Evolutionary conservation across 2,113 vertebrate species (phyloP).

Genomic region (Uria aalge): DNA sequence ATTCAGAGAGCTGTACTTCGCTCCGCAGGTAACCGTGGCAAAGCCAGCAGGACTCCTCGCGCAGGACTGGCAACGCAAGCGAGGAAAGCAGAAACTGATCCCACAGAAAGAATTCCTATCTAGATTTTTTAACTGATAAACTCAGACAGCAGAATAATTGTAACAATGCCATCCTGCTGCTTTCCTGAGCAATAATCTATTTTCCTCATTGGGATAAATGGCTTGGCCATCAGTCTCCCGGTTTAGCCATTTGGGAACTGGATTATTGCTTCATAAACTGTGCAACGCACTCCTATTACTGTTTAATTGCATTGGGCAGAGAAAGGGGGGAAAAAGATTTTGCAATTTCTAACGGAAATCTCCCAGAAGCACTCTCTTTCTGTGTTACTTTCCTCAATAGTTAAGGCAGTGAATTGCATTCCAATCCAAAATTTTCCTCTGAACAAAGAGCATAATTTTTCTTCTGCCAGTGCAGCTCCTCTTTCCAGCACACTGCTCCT

Average conservation of each 20-base stretch:
- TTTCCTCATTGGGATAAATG: slow-evolving; percentile 71
- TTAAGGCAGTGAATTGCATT: slow-evolving; percentile 8
- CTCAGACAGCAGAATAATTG: slow-evolving; percentile 43
- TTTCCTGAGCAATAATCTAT: slow-evolving; percentile 63
- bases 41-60: background rate
- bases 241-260: slow-evolving; percentile 67
- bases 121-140: slow-evolving; percentile 48
- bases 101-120: slow-evolving; percentile 3
- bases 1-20: background rate
- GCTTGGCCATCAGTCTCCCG: slow-evolving; percentile 68
- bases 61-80: background rate
- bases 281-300: slow-evolving; percentile 62
- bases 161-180: slow-evolving; percentile 46
- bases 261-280: slow-evolving; percentile 75
- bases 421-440: slow-evolving; percentile 22
- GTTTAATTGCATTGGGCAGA: slow-evolving; percentile 63
- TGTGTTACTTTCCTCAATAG: slow-evolving; percentile 16
- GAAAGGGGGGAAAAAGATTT: slow-evolving; percentile 54
- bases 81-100: slow-evolving; percentile 10
- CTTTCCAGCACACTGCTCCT: slow-evolving; percentile 17
- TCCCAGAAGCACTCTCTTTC: slow-evolving; percentile 30
- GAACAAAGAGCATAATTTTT: slow-evolving; percentile 32
- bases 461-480: background rate
- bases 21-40: background rate
- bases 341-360: slow-evolving; percentile 41